Evolutionary conservation across 1,140 invertebrate species (phyloP), one percentile per base, ranked within the genome.

Genomic region (Dendroctonus ponderosae): DNA sequence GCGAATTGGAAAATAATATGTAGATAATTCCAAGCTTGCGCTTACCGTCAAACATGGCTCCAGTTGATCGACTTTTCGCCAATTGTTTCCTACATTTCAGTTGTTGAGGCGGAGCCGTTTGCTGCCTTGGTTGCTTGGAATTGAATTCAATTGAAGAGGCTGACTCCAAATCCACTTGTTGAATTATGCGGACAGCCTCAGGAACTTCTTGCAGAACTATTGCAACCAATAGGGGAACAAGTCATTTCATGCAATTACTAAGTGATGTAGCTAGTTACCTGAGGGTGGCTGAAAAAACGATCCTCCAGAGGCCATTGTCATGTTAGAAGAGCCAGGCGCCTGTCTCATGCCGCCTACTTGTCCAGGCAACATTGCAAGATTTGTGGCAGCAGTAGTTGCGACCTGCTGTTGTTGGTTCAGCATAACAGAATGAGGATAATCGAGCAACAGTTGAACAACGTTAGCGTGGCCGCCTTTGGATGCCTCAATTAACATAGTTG

Each of bases 401-500:
- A 38, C 49, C 63, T 67, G 70, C 52, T 80, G 79, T 70, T 78
- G 79, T 51, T 77, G 78, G 75, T 70, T 78, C 70, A 76, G 59
- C 57, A 82, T 79, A 76, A 92, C 85, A 71, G 88, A 90, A 79
- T 93, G 92, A 26, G 94, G 94, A 82, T 93, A 98, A 79, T 99
- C 96, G 57, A 99, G 85, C 53, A 99, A 81, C 65, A 97, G 80
- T 80, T 97, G 93, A 26, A 99, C 97, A 63, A 98, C 95, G 70
- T 87, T 88, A 0, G 94, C 97, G 79, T 99, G 96, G 0, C 97
- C 97, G 56, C 96, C 95, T 81, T 98, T 97, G 9, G 96, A 92
- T 42, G 97, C 97, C 81, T 99, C 97, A 71, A 99, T 98, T 62
- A 99, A 83, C 91, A 98, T 98, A 41, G 96, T 98, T 48, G 94